Evolutionary conservation across 2,113 vertebrate species (phyloP), one percentile per base, ranked within the genome.

Genomic region (Corythaixoides concolor): DNA sequence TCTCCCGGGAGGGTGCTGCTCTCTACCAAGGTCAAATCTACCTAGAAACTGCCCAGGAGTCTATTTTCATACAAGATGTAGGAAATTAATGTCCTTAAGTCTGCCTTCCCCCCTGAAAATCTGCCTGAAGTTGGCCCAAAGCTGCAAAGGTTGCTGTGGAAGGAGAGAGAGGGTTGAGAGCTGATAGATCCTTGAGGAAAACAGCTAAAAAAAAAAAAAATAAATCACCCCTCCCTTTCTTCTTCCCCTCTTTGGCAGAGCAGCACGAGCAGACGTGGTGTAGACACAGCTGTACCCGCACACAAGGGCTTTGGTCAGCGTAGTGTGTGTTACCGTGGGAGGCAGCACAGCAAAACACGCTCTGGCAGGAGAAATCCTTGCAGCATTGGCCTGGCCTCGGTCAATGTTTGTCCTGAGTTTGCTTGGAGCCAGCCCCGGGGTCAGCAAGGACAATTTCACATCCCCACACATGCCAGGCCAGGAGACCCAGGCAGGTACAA

Each of bases 281-380:
- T 93, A 96, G 96, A 96, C 95, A 96, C 95, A 96, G 96, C 95
- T 96, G 95, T 80, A 35, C 89, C 92, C n/a, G 9, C 93, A 93
- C 41, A 0, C 66, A 33, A 91, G 92, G 53, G 85, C 79, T 94
- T 96, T 91, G 93, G 96, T 96, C 95, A 97, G 90, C 45, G 5
- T 0, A 52, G 15, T 1, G 0, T 49, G 47, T 91, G 88, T 77
- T 90, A 47, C 9, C n/a, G 88, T 96, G 90, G 95, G 95, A 96
- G 95, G 94, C 7, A 6, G 28, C 2, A 0, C 84, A 23, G 21
- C 0, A 1, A 82, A 94, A 91, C 94, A 87, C 53, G 45, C 93
- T 93, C 66, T 0, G 0, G 93, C 87, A 97, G 74, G 85, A 96
- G 85, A 67, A 95, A 89, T 88, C 87, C 87, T 91, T 13, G 33